Evolutionary conservation across 2,888 invertebrate genomes (phyloP).

Genomic region (Drosophila cracens): DNA sequence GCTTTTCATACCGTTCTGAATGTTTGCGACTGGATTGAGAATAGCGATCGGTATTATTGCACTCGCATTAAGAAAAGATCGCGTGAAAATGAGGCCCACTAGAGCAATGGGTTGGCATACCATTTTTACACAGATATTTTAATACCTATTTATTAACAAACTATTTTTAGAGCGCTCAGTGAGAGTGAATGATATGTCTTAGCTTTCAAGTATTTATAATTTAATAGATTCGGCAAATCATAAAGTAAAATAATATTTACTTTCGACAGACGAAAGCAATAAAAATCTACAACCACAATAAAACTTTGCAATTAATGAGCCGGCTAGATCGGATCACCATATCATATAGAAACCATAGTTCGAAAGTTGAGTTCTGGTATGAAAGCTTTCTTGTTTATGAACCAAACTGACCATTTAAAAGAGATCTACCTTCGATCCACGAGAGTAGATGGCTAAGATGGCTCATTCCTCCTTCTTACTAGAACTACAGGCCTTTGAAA

Average conservation of each 20-base stretch:
- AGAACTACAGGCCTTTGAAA: background rate
- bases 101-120: conserved; percentile 11
- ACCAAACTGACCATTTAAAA: background rate
- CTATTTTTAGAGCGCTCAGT: conserved; percentile 29
- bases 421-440: background rate
- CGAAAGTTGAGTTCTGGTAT: background rate
- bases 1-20: conserved; percentile 90
- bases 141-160: conserved; percentile 38
- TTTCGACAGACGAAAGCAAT: conserved; percentile 64
- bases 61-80: conserved; percentile 67
- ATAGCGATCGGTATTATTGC: conserved; percentile 87
- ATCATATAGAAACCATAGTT: background rate
- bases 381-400: background rate
- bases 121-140: conserved; percentile 25
- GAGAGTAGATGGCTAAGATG: background rate
- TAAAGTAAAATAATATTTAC: conserved; percentile 47
- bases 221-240: conserved; percentile 22
- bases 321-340: conserved; percentile 1
- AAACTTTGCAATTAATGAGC: conserved; percentile 40
- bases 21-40: conserved; percentile 93
- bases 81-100: conserved; percentile 62
- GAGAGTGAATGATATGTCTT: conserved; percentile 27
- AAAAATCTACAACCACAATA: conserved; percentile 47
- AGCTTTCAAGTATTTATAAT: conserved; percentile 27
- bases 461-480: background rate